phyloP scores from a whole-genome alignment of 2,113 vertebrate species.

The Atlantisia rogersi region DNA sequence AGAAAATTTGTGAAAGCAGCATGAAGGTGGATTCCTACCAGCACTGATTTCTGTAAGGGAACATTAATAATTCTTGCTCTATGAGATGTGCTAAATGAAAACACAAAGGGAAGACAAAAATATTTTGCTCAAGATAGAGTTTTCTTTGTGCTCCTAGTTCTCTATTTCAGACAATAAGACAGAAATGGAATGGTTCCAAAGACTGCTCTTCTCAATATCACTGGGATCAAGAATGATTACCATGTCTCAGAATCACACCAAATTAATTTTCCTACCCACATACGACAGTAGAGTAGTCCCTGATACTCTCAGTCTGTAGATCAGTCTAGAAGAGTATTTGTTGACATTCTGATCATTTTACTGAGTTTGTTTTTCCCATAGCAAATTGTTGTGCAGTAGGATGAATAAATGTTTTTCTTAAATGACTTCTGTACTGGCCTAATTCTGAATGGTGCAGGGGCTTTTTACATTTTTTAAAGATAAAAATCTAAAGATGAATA shows the following conservation, averaged over 20 bases:
- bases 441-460: background rate
- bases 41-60: background rate
- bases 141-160: background rate
- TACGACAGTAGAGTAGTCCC: background rate
- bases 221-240: background rate
- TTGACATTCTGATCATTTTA: background rate
- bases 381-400: background rate
- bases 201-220: background rate
- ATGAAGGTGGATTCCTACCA: background rate
- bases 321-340: background rate
- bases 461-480: background rate
- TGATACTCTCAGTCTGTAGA: background rate
- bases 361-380: background rate
- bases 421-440: background rate
- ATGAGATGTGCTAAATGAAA: background rate
- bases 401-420: background rate
- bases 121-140: background rate
- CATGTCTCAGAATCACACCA: background rate
- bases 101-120: background rate
- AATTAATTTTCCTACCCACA: background rate
- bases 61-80: background rate
- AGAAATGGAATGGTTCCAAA: background rate
- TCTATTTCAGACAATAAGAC: background rate
- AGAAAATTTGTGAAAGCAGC: background rate
- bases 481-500: background rate